Conservation (phyloP, 2,797 vertebrate species). For the Poecilia gillii region DNA sequence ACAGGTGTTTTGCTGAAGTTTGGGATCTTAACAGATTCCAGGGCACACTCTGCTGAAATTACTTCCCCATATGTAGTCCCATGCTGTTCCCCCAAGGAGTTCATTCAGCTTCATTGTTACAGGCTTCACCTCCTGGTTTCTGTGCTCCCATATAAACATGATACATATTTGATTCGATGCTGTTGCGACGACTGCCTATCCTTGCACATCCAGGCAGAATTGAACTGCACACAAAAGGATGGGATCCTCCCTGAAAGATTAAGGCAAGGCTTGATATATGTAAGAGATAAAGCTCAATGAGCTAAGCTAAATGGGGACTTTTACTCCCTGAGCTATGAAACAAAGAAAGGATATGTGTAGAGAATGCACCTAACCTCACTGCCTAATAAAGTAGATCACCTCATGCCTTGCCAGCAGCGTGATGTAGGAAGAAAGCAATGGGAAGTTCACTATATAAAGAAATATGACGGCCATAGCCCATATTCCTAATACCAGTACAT, state of each 20-base stretch:
- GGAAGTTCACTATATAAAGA: slow-evolving; percentile 48
- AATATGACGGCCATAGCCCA: slow-evolving; percentile 48
- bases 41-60: background rate
- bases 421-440: slow-evolving; percentile 46
- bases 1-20: background rate
- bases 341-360: slow-evolving; percentile 18
- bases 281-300: slow-evolving; percentile 49
- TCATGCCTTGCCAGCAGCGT: slow-evolving; percentile 39
- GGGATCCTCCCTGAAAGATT: slow-evolving; percentile 21
- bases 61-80: background rate
- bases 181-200: slow-evolving; percentile 9
- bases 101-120: background rate
- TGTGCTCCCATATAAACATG: background rate
- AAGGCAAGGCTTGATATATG: slow-evolving; percentile 30
- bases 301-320: slow-evolving; percentile 37
- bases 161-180: slow-evolving; percentile 7
- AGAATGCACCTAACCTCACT: slow-evolving; percentile 32
- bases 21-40: background rate
- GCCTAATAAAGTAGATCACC: slow-evolving; percentile 35
- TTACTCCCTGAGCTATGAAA: slow-evolving; percentile 27
- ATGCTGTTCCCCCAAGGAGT: background rate
- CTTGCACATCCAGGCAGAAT: slow-evolving; percentile 14
- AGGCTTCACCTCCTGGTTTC: slow-evolving; percentile 6
- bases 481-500: slow-evolving; percentile 53
- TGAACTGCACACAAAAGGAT: slow-evolving; percentile 1